These are phyloP conservation scores for Furnarius figulus DNA, from an alignment of 2,113 vertebrate species.

Conservation along the genomic window DNA sequence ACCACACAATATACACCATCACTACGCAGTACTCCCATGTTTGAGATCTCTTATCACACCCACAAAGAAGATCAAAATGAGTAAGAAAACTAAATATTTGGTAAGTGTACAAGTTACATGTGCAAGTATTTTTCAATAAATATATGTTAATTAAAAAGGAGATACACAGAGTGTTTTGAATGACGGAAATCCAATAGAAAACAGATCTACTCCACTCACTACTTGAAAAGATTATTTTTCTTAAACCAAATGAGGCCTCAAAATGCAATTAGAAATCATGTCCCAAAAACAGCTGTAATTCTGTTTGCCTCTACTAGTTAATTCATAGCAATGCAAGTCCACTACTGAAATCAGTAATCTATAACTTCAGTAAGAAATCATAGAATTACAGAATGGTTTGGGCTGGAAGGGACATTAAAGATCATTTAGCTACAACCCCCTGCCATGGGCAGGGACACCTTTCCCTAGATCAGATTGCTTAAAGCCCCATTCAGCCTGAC, in stretches of 20 bases:
- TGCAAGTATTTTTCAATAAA: neutral
- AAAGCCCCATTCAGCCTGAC: neutral
- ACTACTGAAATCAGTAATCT: neutral
- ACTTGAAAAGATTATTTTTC: neutral
- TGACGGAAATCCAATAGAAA: neutral
- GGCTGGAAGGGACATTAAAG: neutral
- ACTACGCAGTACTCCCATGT: neutral
- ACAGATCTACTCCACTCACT: neutral
- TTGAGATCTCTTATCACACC: neutral
- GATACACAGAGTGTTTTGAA: neutral
- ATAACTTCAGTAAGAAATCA: neutral
- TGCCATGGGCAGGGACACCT: neutral
- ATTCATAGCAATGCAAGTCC: neutral
- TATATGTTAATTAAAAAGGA: neutral
- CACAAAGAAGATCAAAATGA: neutral
- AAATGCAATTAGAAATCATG: neutral
- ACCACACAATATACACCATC: neutral
- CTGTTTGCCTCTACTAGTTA: neutral
- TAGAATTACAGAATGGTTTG: neutral
- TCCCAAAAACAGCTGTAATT: neutral
- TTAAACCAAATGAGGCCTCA: neutral
- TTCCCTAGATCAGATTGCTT: neutral
- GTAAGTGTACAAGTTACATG: neutral
- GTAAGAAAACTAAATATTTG: neutral
- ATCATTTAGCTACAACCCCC: neutral